Conservation (phyloP, 2,797 vertebrate species). For the Megaceryle alcyon region DNA sequence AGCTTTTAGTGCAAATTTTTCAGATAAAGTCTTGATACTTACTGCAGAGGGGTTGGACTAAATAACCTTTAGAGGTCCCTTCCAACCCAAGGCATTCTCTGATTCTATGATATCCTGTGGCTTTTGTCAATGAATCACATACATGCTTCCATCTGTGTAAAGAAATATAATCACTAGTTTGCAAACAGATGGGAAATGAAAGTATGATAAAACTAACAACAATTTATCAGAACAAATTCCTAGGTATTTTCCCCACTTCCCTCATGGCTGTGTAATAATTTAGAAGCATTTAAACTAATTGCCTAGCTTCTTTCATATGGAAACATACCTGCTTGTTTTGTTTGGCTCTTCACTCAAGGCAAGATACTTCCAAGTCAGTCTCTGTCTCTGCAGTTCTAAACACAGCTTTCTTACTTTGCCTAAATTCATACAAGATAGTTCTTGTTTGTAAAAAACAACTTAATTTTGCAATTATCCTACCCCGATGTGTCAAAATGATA, state of each 20-base stretch:
- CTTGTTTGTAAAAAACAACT: not conserved
- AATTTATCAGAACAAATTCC: not conserved
- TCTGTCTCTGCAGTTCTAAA: not conserved
- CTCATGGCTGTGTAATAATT: not conserved
- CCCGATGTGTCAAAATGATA: not conserved
- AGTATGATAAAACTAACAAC: not conserved
- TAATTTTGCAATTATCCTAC: conserved; percentile 6
- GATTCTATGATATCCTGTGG: too few relatives aligned
- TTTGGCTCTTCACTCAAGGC: not conserved
- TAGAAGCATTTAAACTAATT: not conserved
- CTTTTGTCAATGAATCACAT: not conserved
- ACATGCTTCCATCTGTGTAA: not conserved
- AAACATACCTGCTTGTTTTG: not conserved
- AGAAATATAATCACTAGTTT: not conserved
- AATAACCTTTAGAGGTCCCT: too few relatives aligned
- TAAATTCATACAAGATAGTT: not conserved
- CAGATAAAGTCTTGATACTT: not conserved
- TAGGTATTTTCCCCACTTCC: not conserved
- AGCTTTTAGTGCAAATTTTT: not conserved
- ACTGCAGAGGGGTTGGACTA: too few relatives aligned
- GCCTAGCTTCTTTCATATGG: not conserved
- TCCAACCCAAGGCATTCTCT: too few relatives aligned
- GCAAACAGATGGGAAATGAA: not conserved
- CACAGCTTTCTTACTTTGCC: not conserved
- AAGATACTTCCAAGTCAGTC: not conserved